Evolutionary conservation across 2,797 vertebrate species (phyloP).

Genomic region (Nannoperca obscura): DNA sequence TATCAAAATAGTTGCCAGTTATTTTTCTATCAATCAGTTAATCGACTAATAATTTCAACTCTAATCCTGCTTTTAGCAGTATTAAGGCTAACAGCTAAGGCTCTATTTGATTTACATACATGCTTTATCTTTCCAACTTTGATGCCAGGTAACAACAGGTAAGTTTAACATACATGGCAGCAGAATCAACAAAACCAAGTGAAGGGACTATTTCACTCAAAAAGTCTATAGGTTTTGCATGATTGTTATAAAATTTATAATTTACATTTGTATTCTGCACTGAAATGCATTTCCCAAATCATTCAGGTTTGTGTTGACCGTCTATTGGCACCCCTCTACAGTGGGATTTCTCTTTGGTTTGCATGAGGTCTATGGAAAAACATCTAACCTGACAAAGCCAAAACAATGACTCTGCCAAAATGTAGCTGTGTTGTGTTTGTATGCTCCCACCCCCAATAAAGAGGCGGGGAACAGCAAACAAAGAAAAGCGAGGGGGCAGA

Average conservation of each 20-base stretch:
- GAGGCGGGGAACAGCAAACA: constrained; percentile 58
- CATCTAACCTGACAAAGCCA: constrained; percentile 74
- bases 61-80: neutral
- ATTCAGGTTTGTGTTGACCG: neutral
- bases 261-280: neutral
- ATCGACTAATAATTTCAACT: neutral
- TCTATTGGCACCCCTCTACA: constrained; percentile 32
- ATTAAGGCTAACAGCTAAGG: too few species aligned
- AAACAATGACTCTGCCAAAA: constrained; percentile 71
- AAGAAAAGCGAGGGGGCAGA: constrained; percentile 63
- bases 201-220: neutral
- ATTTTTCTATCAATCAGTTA: neutral
- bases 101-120: neutral
- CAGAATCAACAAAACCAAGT: neutral
- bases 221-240: neutral
- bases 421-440: constrained; percentile 54
- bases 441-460: constrained; percentile 50
- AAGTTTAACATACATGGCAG: neutral
- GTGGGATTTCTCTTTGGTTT: constrained; percentile 50
- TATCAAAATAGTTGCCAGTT: neutral
- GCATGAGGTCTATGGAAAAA: constrained; percentile 66
- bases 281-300: neutral
- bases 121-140: neutral
- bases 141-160: neutral
- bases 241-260: neutral